Percentiles rank a stretch among this genome's conserved stretches.
These are phyloP conservation scores for Dromococcyx pavoninus DNA, from an alignment of 2,797 vertebrate genomes.

Conservation along the genomic window DNA sequence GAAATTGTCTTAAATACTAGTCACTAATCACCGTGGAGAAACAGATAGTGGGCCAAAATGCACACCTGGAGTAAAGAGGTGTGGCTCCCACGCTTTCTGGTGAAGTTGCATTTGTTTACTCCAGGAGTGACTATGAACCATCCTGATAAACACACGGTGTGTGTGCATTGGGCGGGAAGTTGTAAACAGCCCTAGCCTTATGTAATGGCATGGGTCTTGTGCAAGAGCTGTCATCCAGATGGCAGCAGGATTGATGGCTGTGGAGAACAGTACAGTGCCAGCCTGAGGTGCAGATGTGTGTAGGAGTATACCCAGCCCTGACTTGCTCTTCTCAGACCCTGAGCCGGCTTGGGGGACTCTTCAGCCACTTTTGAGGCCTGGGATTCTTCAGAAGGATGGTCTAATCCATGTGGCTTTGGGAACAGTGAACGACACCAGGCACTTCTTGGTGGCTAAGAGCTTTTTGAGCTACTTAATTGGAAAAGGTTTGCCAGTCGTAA, in stretches of 20 bases:
- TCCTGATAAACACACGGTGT: slow-evolving; percentile 22
- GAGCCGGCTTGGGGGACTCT: accelerated
- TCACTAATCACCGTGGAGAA: slow-evolving; percentile 42
- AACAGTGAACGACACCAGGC: not conserved
- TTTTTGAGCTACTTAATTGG: not conserved
- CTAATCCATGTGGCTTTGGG: accelerated
- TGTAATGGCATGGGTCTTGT: slow-evolving; percentile 45
- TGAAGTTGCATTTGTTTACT: slow-evolving; percentile 64
- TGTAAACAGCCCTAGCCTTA: slow-evolving; percentile 57
- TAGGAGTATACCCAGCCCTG: not conserved
- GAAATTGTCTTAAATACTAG: slow-evolving; percentile 60
- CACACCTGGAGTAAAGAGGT: slow-evolving; percentile 54
- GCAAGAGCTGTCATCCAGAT: slow-evolving; percentile 52
- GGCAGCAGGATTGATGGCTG: slow-evolving; percentile 44
- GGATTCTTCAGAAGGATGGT: not conserved
- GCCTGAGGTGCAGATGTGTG: not conserved
- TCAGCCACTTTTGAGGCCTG: not conserved
- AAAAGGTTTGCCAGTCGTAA: not conserved
- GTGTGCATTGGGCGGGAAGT: slow-evolving; percentile 39
- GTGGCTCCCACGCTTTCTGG: slow-evolving; percentile 32
- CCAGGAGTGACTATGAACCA: slow-evolving; percentile 13
- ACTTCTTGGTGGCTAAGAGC: not conserved
- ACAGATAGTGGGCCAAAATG: slow-evolving; percentile 51
- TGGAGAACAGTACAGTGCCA: not conserved
- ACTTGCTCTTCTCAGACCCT: slow-evolving; percentile 1